Evolutionary conservation across 92 coral and sea anemone species (phyloP).

Genomic region (Blastomussa wellsi): DNA sequence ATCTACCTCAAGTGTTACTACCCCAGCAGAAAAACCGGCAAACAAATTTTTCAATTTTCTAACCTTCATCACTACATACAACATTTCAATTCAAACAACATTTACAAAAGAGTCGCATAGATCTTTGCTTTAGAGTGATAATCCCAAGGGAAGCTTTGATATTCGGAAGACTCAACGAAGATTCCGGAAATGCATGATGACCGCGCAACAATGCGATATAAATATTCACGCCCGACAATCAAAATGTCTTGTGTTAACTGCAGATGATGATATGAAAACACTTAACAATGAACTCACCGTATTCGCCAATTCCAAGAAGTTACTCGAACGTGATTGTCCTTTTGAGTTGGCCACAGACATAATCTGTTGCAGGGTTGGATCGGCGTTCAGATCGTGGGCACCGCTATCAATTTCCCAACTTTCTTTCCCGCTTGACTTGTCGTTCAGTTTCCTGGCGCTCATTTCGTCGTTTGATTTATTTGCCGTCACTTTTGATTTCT

Average conservation of each 20-base stretch:
- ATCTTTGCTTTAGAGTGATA: background rate
- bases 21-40: background rate
- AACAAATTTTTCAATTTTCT: slow-evolving; percentile 1
- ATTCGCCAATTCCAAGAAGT: slow-evolving; percentile 95
- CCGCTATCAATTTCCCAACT: slow-evolving; percentile 89
- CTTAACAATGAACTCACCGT: slow-evolving; percentile 76
- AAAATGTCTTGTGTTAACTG: background rate
- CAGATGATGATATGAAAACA: slow-evolving; percentile 6
- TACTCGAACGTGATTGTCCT: slow-evolving; percentile 86
- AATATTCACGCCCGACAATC: slow-evolving; percentile 30
- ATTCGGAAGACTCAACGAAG: slow-evolving; percentile 4
- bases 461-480: slow-evolving; percentile 29
- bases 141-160: slow-evolving; percentile 17
- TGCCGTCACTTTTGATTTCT: slow-evolving; percentile 24
- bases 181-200: slow-evolving; percentile 36
- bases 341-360: slow-evolving; percentile 82
- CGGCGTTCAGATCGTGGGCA: slow-evolving; percentile 73
- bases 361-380: slow-evolving; percentile 80
- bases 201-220: slow-evolving; percentile 34
- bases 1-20: background rate
- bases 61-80: background rate
- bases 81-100: background rate
- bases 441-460: slow-evolving; percentile 50
- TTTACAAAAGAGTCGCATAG: background rate
- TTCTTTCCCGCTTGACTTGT: slow-evolving; percentile 69